Conservation (phyloP, 2,113 vertebrate species). For the Hypanus sabinus region DNA sequence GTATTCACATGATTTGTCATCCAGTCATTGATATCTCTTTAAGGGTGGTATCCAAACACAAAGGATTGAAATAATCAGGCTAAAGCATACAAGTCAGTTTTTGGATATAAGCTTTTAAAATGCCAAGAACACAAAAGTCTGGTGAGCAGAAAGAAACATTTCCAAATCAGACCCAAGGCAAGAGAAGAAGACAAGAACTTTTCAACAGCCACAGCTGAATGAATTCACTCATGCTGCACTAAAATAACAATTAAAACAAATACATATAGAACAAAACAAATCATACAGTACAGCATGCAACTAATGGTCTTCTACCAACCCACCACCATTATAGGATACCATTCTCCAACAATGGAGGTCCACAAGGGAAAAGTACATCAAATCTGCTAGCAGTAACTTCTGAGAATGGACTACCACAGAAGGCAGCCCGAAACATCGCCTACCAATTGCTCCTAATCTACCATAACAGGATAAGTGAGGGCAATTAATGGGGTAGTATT, state of each 20-base stretch:
- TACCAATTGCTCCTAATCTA: too few relatives aligned
- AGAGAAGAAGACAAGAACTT: not conserved
- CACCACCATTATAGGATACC: too few relatives aligned
- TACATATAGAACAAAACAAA: not conserved
- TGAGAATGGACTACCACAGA: too few relatives aligned
- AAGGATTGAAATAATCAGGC: not conserved
- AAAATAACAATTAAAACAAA: not conserved
- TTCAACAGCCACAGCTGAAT: not conserved
- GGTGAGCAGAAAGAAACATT: not conserved
- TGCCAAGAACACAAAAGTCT: not conserved
- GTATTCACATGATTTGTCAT: not conserved
- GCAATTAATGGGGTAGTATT: too few relatives aligned
- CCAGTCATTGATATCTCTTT: not conserved
- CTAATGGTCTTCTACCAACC: not conserved
- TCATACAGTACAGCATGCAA: not conserved
- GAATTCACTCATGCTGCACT: not conserved
- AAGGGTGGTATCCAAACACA: not conserved
- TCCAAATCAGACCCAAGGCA: not conserved
- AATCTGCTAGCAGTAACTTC: too few relatives aligned
- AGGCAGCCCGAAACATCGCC: too few relatives aligned
- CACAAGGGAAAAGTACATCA: too few relatives aligned
- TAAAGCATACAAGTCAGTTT: not conserved
- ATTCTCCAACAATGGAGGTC: too few relatives aligned
- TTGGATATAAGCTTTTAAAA: not conserved
- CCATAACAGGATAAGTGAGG: too few relatives aligned